Conservation (phyloP, 1,140 invertebrate genomes). For the Hyposmocoma kahamanoa region DNA sequence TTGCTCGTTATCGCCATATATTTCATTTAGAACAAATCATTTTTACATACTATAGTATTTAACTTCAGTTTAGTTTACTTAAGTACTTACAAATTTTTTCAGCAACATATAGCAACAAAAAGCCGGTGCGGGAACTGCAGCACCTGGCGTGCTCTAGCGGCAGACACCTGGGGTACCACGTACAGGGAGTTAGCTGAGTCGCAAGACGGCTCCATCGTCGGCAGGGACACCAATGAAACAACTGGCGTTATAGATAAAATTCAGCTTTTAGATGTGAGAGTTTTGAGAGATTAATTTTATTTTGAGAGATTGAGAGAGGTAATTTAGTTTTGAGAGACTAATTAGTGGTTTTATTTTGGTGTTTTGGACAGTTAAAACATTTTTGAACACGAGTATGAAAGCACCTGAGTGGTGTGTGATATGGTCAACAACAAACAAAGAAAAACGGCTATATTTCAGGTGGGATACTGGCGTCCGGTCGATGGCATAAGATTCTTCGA, state of each 20-base stretch:
- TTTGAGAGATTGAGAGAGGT: no score
- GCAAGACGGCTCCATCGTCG: conserved; percentile 8
- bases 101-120: conserved; percentile 70
- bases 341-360: background rate
- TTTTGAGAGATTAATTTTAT: no score
- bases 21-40: no score
- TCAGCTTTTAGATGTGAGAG: conserved; percentile 46
- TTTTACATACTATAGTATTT: no score
- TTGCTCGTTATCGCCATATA: no score
- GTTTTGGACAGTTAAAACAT: conserved; percentile 49
- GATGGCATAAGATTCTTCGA: conserved; percentile 80
- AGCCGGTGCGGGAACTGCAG: conserved; percentile 78
- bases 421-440: no score
- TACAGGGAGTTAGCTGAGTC: conserved; percentile 28
- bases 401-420: no score
- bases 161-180: conserved; percentile 80
- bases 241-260: conserved; percentile 40
- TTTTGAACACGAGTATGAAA: no score
- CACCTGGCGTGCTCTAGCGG: conserved; percentile 78
- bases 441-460: no score
- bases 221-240: conserved; percentile 16
- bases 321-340: conserved; percentile 1
- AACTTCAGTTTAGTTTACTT: no score
- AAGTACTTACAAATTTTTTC: no score
- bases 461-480: conserved; percentile 83